Evolutionary conservation across 2,797 vertebrate genomes (phyloP).

Genomic region (Antrozous pallidus): DNA sequence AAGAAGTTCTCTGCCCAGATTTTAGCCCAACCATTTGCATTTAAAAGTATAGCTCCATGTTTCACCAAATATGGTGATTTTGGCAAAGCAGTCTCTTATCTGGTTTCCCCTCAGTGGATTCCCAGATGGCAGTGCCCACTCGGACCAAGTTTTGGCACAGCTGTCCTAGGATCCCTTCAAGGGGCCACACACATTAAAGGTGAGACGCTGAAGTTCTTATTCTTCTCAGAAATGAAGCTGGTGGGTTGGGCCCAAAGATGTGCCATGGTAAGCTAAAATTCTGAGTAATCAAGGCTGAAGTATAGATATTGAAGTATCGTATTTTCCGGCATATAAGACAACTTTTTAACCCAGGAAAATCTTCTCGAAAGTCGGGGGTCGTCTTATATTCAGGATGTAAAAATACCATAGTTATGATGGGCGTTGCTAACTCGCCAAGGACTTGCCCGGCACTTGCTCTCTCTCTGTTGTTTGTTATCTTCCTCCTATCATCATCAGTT

Average conservation of each 20-base stretch:
- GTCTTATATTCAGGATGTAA: too few species aligned
- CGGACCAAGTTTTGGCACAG: not conserved
- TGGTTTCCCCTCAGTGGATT: not conserved
- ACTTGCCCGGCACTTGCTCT: too few species aligned
- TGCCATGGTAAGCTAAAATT: not conserved
- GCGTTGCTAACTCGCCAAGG: too few species aligned
- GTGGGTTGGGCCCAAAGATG: not conserved
- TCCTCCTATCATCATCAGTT: too few species aligned
- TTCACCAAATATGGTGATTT: not conserved
- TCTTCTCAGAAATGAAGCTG: constrained; percentile 5
- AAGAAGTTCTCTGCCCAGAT: not conserved
- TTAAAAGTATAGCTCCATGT: not conserved
- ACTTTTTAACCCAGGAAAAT: too few species aligned
- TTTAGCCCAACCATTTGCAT: not conserved
- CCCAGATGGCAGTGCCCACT: not conserved
- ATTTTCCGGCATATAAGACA: too few species aligned
- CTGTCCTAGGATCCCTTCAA: not conserved
- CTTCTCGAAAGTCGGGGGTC: too few species aligned
- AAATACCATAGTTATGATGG: too few species aligned
- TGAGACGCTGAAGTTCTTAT: not conserved
- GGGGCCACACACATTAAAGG: not conserved
- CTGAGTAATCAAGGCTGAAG: not conserved
- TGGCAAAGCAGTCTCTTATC: not conserved
- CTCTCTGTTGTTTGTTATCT: too few species aligned
- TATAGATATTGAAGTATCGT: not conserved